Evolutionary conservation across 2,113 vertebrate species (phyloP).

Genomic region (Anolis sagrei): DNA sequence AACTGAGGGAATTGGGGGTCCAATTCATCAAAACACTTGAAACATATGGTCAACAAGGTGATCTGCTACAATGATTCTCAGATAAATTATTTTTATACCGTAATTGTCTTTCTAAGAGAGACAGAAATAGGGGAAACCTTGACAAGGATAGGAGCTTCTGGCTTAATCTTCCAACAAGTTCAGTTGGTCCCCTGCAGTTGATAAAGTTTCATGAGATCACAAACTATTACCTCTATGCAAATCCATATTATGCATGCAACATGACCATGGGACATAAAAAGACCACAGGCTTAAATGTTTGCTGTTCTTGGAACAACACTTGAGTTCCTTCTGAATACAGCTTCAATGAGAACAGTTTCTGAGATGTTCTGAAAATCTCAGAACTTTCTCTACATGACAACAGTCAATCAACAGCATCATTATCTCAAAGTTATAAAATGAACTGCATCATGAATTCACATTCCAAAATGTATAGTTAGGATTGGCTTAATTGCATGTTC

Average conservation of each 20-base stretch:
- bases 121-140: background rate
- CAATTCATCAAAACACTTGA: background rate
- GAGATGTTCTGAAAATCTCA: background rate
- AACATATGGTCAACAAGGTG: background rate
- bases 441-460: background rate
- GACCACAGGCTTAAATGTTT: background rate
- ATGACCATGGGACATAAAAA: background rate
- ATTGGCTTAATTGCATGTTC: slow-evolving; percentile 19
- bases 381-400: background rate
- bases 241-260: background rate
- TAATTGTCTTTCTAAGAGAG: slow-evolving; percentile 29
- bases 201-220: background rate
- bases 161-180: background rate
- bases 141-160: background rate
- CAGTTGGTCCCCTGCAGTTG: background rate
- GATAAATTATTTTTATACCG: slow-evolving; percentile 24
- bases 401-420: background rate
- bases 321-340: slow-evolving; percentile 5
- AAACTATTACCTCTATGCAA: background rate
- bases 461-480: background rate
- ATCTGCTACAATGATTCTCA: slow-evolving; percentile 26
- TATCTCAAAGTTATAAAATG: background rate
- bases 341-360: too few relatives aligned
- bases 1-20: too few relatives aligned
- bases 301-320: slow-evolving; percentile 13